phyloP scores from a whole-genome alignment of 2,797 vertebrate species.

The Prionace glauca region DNA sequence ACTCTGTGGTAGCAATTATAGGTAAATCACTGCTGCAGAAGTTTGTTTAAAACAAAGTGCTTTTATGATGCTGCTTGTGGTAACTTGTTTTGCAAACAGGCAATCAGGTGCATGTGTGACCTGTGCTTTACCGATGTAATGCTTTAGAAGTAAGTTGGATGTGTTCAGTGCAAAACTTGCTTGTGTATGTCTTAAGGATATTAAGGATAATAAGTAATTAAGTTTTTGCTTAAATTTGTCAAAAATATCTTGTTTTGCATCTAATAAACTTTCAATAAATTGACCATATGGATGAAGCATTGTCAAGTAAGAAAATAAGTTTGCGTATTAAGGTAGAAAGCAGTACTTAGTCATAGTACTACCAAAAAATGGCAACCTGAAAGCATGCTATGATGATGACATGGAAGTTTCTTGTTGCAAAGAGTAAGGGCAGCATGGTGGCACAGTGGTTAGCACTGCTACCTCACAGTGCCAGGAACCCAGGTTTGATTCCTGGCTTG shows the following conservation, averaged over 20 bases:
- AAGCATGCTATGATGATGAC: background rate
- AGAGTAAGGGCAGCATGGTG: background rate
- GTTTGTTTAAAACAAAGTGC: background rate
- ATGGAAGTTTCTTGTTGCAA: background rate
- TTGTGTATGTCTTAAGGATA: background rate
- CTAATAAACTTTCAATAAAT: background rate
- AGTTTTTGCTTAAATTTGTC: background rate
- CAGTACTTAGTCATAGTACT: background rate
- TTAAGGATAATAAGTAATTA: background rate
- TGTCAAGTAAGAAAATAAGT: background rate
- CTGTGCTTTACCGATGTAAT: background rate
- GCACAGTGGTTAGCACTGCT: too few species aligned
- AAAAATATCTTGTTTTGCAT: background rate
- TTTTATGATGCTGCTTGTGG: background rate
- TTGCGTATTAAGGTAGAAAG: background rate
- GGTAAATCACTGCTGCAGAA: background rate
- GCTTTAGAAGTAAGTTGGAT: background rate
- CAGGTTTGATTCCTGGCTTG: too few species aligned
- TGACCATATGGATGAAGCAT: background rate
- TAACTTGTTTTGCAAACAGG: background rate
- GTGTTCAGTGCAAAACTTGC: too few species aligned
- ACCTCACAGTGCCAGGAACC: too few species aligned
- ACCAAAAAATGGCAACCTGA: background rate
- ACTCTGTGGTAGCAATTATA: background rate
- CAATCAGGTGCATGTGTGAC: too few species aligned